Percentiles rank a stretch among this genome's conserved stretches.
phyloP scores from a whole-genome alignment of 2,797 vertebrate species.

The Phalanger gymnotis region DNA sequence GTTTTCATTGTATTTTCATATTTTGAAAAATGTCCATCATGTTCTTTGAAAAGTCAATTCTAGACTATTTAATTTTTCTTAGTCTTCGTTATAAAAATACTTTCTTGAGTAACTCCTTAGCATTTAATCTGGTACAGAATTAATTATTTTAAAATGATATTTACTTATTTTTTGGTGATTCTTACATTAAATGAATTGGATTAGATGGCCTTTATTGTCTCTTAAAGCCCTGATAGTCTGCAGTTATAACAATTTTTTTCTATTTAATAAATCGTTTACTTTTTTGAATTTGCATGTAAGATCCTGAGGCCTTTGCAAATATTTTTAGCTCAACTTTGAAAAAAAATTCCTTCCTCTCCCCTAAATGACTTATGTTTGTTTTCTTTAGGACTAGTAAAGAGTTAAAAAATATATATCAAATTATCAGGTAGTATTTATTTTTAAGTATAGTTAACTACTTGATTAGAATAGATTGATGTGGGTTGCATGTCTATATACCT shows the following conservation, averaged over 20 bases:
- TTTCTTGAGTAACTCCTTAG: background rate
- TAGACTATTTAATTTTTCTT: background rate
- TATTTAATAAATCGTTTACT: background rate
- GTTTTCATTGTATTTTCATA: background rate
- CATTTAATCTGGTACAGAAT: background rate
- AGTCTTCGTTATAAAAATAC: background rate
- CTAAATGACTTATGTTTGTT: conserved; percentile 2
- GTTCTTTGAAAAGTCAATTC: background rate
- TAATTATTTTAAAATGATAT: background rate
- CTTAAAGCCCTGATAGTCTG: background rate
- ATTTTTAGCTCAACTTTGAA: background rate
- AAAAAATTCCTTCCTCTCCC: background rate
- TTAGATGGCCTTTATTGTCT: background rate
- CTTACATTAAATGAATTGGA: background rate
- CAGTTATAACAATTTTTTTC: background rate
- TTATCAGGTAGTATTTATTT: background rate
- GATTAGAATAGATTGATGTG: conserved; percentile 21
- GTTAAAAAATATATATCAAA: background rate
- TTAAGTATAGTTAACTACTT: conserved; percentile 39
- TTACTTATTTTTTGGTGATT: background rate
- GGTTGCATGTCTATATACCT: background rate
- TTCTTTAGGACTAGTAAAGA: conserved; percentile 5
- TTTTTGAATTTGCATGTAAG: background rate
- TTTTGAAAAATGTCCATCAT: background rate
- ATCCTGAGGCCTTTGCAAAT: background rate